Evolutionary conservation across 2,888 invertebrate species (phyloP).

Genomic region (Brachylomia viminalis): DNA sequence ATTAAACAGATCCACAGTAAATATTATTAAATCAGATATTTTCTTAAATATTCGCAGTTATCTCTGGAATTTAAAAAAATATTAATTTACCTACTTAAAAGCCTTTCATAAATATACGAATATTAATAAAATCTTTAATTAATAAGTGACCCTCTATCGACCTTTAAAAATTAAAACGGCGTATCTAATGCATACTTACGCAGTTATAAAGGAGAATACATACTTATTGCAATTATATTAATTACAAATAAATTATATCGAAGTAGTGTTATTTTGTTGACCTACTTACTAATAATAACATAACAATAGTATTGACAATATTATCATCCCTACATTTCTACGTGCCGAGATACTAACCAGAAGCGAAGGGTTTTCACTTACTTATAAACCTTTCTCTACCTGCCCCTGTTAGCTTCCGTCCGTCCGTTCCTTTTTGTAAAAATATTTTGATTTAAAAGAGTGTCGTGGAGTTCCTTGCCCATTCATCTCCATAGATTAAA

Average conservation of each 20-base stretch:
- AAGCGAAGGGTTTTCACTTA: not conserved
- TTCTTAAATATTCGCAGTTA: not conserved
- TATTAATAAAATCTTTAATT: constrained; percentile 7
- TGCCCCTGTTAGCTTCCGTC: not conserved
- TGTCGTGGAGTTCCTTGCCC: too few relatives aligned
- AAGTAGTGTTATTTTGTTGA: constrained; percentile 1
- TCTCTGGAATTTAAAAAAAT: not conserved
- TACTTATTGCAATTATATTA: constrained; percentile 10
- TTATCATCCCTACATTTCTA: not conserved
- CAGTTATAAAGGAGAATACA: constrained; percentile 47
- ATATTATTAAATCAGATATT: not conserved
- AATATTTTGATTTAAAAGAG: too few relatives aligned
- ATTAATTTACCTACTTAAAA: not conserved
- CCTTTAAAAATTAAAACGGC: constrained; percentile 56
- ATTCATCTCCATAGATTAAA: too few relatives aligned
- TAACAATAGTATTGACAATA: constrained; percentile 9
- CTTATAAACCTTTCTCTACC: not conserved
- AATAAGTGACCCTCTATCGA: constrained; percentile 36
- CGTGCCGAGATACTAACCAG: not conserved
- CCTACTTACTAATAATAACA: constrained; percentile 19
- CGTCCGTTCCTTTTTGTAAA: too few relatives aligned
- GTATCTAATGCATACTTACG: constrained; percentile 51
- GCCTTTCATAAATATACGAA: not conserved
- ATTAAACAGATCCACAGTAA: not conserved
- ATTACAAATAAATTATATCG: not conserved